Conservation (phyloP, 2,888 invertebrate species). For the Hirtodrosophila histrioides region DNA sequence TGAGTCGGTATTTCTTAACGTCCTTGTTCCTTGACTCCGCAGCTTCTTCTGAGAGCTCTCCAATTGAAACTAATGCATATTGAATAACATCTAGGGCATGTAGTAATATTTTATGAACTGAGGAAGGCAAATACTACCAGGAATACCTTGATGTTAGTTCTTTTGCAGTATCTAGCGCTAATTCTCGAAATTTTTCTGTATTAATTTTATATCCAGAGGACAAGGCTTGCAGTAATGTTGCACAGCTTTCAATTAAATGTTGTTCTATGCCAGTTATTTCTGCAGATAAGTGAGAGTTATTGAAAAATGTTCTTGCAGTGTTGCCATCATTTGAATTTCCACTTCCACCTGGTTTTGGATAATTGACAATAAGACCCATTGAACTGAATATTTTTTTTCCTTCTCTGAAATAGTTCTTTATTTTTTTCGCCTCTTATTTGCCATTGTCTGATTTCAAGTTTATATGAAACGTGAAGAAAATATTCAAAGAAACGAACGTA, state of each 20-base stretch:
- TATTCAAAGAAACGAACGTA: constrained; percentile 42
- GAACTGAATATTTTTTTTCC: constrained; percentile 18
- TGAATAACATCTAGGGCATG: not conserved
- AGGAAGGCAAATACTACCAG: constrained; percentile 7
- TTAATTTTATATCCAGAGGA: constrained; percentile 44
- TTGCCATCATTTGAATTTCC: constrained; percentile 2
- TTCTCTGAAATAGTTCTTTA: constrained; percentile 2
- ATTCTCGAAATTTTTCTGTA: constrained; percentile 26
- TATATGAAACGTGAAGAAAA: constrained; percentile 29
- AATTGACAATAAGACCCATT: constrained; percentile 10
- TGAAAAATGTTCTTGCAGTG: constrained; percentile 16
- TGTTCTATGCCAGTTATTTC: constrained; percentile 40
- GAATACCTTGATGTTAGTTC: not conserved
- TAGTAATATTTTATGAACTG: constrained; percentile 5
- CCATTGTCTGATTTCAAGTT: constrained; percentile 35
- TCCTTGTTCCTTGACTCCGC: constrained; percentile 4
- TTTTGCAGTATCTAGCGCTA: constrained; percentile 17
- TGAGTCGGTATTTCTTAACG: not conserved
- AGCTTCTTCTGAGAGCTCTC: constrained; percentile 2
- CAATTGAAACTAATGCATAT: not conserved
- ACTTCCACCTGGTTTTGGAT: constrained; percentile 9
- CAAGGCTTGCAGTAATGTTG: constrained; percentile 36
- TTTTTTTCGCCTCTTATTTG: constrained; percentile 15
- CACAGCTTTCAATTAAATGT: constrained; percentile 31
- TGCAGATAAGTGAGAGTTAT: constrained; percentile 23